A percentile compares a stretch with the other conserved stretches of the same genome.
These are phyloP conservation scores for Tetraodon nigroviridis DNA, from an alignment of 2,113 vertebrate genomes.

Conservation along the genomic window DNA sequence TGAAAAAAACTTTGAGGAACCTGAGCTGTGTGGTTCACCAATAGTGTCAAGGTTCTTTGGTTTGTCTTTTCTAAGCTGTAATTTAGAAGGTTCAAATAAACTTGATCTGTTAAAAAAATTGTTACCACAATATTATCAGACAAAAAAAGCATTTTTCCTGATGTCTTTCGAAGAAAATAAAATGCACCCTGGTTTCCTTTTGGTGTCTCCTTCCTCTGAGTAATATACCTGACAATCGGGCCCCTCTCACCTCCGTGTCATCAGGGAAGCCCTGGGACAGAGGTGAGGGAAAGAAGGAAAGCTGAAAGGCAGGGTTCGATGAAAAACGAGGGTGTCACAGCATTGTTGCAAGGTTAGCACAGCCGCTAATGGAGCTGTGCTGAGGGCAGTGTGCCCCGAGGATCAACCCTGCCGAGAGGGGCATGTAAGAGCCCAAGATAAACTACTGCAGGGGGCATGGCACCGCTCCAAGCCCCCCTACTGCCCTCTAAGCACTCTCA, in stretches of 20 bases:
- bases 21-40: background rate
- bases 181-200: background rate
- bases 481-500: constrained; percentile 69
- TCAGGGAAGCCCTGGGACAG: constrained; percentile 60
- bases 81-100: too few relatives aligned
- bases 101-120: constrained; percentile 2
- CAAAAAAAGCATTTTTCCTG: too few relatives aligned
- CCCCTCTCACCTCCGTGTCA: constrained; percentile 74
- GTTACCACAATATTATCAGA: too few relatives aligned
- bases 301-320: constrained; percentile 72
- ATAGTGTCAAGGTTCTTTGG: too few relatives aligned
- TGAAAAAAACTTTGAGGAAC: background rate
- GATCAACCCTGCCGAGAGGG: constrained; percentile 71
- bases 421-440: constrained; percentile 76
- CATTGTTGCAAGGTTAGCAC: constrained; percentile 90
- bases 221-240: constrained; percentile 52
- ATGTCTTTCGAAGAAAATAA: too few relatives aligned
- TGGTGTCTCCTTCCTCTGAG: constrained; percentile 22
- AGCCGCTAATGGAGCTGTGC: constrained; percentile 80
- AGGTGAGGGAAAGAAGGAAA: constrained; percentile 49
- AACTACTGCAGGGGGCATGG: constrained; percentile 79
- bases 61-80: too few relatives aligned
- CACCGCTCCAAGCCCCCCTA: constrained; percentile 72
- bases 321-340: constrained; percentile 83
- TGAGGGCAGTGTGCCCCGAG: constrained; percentile 71